Evolutionary conservation across 2,797 vertebrate genomes (phyloP), one percentile per base, ranked within the genome.

Genomic region (Lithobates sylvaticus): DNA sequence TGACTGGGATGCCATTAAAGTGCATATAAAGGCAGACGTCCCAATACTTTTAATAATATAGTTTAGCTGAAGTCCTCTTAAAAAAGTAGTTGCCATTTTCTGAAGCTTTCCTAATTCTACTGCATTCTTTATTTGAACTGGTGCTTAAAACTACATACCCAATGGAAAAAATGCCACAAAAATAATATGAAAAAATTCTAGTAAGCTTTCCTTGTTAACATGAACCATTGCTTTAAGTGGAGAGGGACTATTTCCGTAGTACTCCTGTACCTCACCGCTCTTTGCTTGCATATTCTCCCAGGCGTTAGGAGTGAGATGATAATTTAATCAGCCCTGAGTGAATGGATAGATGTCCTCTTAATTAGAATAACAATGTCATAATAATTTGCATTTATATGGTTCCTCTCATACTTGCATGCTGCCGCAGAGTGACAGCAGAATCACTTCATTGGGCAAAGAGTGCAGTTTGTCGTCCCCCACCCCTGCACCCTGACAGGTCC

Each of bases 361-460:
- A 86, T 86, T 86, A 86, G 85, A 86, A 86, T 86, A 86, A 86
- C 85, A 86, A 86, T 86, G 85, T 86, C 85, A 86, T 86, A 82
- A 86, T 86, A 86, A 83, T 83, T 87, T 87, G 80, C 85, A 87
- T 87, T 87, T 83, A 87, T 87, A 83, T 83, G 80, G 80, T 54
- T 83, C 67, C 75, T 83, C 81, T 78, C 85, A 83, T 87, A 81
- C 69, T 78, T 77, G 77, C 75, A 83, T 61, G 81, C 70, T 74
- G 75, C 75, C 18, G 69, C 80, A 68, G 44, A 74, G n/a, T 78
- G 85, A 68, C 75, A 83, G 74, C 36, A 47, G 81, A 87, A 83
- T 87, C 75, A 78, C 76, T 83, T 83, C 76, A 74, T 36, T 29
- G 75, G 79, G 74, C 67, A 73, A 50, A 77, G 73, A 82, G 67